Evolutionary conservation across 1,140 invertebrate genomes (phyloP).

Genomic region (Caenorhabditis elegans): DNA sequence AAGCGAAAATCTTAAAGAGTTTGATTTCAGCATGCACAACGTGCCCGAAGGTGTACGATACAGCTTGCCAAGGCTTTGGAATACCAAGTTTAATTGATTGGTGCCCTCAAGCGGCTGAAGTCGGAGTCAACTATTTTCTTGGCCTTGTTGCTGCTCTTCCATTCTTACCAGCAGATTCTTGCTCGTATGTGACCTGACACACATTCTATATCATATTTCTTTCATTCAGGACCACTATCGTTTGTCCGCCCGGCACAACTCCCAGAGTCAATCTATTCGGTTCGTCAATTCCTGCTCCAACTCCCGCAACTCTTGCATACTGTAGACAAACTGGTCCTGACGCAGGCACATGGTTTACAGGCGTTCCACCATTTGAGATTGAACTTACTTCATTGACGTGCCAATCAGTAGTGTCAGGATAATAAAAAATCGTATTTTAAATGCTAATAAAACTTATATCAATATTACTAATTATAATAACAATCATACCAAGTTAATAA

Average conservation of each 20-base stretch:
- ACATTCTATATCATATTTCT: too few relatives aligned
- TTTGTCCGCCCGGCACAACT: not conserved
- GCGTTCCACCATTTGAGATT: not conserved
- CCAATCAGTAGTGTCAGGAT: not conserved
- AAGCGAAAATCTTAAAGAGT: too few relatives aligned
- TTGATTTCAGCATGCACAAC: not conserved
- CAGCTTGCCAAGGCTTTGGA: not conserved
- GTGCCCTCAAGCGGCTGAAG: not conserved
- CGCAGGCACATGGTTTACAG: not conserved
- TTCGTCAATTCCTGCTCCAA: not conserved
- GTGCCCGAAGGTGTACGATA: not conserved
- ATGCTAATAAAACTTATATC: too few relatives aligned
- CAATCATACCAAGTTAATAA: too few relatives aligned
- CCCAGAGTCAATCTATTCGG: not conserved
- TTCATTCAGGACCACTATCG: not conserved
- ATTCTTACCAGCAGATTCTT: not conserved
- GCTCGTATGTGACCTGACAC: not conserved
- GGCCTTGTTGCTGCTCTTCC: not conserved
- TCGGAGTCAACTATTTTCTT: not conserved
- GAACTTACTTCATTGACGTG: not conserved
- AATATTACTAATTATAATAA: too few relatives aligned
- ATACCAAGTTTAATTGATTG: not conserved
- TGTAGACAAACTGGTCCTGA: not conserved
- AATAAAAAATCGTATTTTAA: too few relatives aligned
- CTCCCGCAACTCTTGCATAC: not conserved